Evolutionary conservation across 1,140 invertebrate species (phyloP).

Genomic region (Drosophila auraria): DNA sequence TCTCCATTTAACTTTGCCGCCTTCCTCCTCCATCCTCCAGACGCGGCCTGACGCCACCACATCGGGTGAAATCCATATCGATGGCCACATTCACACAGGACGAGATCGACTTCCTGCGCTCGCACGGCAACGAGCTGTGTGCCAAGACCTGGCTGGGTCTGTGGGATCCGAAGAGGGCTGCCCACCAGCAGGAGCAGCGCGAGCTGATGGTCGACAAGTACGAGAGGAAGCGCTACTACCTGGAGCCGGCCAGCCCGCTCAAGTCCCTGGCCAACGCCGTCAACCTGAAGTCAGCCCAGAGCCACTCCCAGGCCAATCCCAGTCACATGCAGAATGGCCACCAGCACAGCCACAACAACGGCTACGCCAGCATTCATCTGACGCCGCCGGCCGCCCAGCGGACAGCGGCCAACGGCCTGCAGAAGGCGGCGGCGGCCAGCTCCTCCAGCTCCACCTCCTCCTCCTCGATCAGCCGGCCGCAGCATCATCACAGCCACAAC

Average conservation of each 20-base stretch:
- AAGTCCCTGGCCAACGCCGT: conserved; percentile 84
- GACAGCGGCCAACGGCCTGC: conserved; percentile 72
- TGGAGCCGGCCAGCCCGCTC: conserved; percentile 88
- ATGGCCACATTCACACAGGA: conserved; percentile 99
- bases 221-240: conserved; percentile 93
- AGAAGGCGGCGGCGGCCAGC: conserved; percentile 37
- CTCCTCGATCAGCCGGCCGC: conserved; percentile 74
- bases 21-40: conserved; percentile 87
- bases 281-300: conserved; percentile 72
- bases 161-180: conserved; percentile 90
- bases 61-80: conserved; percentile 99
- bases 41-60: conserved; percentile 97
- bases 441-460: conserved; percentile 34
- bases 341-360: conserved; percentile 45
- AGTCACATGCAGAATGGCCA: conserved; percentile 41
- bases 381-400: conserved; percentile 81
- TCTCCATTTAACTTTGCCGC: neutral
- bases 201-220: conserved; percentile 98
- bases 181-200: conserved; percentile 89
- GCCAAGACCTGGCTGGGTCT: conserved; percentile 95
- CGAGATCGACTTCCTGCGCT: conserved; percentile 96
- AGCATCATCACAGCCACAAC: conserved; percentile 64
- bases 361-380: conserved; percentile 76
- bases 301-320: conserved; percentile 24
- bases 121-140: conserved; percentile 97